A percentile compares a stretch with the other conserved stretches of the same genome.
Evolutionary conservation across 1,140 invertebrate species (phyloP).

Genomic region (Penaeus japonicus): DNA sequence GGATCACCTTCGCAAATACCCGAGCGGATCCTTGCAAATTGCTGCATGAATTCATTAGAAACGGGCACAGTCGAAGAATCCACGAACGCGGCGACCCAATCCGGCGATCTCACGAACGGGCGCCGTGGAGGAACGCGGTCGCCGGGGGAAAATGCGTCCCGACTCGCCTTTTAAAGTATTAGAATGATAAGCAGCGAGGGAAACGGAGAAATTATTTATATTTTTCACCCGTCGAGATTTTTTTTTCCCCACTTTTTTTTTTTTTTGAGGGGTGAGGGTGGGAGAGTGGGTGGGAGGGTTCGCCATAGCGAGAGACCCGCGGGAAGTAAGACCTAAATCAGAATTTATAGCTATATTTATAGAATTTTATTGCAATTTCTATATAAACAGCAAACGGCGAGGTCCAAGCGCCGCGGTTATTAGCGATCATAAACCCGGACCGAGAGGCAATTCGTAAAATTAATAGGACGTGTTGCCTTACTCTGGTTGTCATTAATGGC

Average conservation of each 20-base stretch:
- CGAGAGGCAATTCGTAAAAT: constrained; percentile 23
- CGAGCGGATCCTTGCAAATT: neutral
- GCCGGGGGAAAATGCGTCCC: neutral
- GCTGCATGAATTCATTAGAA: neutral
- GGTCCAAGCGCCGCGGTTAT: constrained; percentile 7
- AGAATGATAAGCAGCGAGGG: constrained; percentile 10
- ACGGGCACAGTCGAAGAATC: neutral
- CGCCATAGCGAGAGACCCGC: neutral
- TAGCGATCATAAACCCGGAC: constrained; percentile 22
- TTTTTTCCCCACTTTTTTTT: no score
- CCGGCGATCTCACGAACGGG: neutral
- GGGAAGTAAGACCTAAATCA: constrained; percentile 3
- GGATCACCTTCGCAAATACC: neutral
- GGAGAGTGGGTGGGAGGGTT: neutral
- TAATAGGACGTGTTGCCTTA: constrained; percentile 22
- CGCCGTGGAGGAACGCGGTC: neutral
- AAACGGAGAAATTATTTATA: neutral
- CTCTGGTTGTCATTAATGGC: constrained; percentile 31
- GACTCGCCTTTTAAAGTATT: neutral
- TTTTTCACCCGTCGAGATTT: no score
- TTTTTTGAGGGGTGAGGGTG: no score
- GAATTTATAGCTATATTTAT: constrained; percentile 35
- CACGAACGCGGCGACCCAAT: neutral
- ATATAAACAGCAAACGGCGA: constrained; percentile 32
- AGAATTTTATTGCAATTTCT: constrained; percentile 39